Conservation (phyloP, 2,888 invertebrate species). For the Drosophila pseudotakahashii region DNA sequence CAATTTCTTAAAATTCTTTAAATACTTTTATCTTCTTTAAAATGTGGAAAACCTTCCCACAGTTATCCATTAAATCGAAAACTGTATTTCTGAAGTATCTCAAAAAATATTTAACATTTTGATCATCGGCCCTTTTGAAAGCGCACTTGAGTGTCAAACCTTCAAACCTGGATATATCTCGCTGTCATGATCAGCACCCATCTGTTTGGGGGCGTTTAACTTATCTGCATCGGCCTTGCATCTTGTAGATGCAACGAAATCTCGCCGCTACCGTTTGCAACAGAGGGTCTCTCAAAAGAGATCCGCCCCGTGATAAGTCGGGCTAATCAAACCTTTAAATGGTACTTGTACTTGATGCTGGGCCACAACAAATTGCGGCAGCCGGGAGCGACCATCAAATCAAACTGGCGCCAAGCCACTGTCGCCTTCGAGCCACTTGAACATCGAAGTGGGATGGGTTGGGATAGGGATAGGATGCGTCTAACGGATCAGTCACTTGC, state of each 20-base stretch:
- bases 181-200: conserved; percentile 12
- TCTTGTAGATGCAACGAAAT: conserved; percentile 32
- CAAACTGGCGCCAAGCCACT: conserved; percentile 69
- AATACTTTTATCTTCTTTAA: not conserved
- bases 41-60: not conserved
- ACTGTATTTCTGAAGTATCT: not conserved
- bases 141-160: conserved; percentile 25
- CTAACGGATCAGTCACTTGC: conserved; percentile 58
- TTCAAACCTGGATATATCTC: conserved; percentile 23
- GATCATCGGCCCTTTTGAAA: conserved; percentile 6
- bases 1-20: not conserved
- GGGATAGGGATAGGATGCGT: conserved; percentile 12
- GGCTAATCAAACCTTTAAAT: conserved; percentile 71
- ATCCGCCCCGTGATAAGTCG: conserved; percentile 65
- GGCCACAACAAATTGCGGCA: conserved; percentile 52
- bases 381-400: conserved; percentile 23
- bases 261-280: conserved; percentile 44
- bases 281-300: conserved; percentile 38
- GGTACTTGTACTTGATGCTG: conserved; percentile 66
- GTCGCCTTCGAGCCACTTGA: conserved; percentile 68
- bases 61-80: not conserved
- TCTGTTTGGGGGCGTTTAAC: conserved; percentile 28
- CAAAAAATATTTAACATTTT: not conserved
- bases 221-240: conserved; percentile 35
- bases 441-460: conserved; percentile 13